These are phyloP conservation scores for Pangasius mekongensis DNA, from an alignment of 2,797 vertebrate species.

Conservation along the genomic window DNA sequence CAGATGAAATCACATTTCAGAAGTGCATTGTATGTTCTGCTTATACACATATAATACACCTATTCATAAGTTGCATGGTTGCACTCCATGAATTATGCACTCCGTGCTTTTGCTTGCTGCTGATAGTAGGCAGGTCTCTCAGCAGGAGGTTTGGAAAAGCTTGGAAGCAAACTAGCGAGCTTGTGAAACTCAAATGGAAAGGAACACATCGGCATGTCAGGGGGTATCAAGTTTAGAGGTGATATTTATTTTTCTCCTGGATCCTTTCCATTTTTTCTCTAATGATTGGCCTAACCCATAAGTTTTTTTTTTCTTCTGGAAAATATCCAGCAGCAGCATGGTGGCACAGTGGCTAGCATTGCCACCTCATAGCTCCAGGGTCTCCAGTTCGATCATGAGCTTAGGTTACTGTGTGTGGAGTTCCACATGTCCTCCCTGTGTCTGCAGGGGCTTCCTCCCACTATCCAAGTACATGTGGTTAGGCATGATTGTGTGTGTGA, in stretches of 20 bases:
- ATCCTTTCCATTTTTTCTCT: constrained; percentile 23
- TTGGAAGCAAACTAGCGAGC: constrained; percentile 16
- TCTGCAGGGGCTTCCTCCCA: not conserved
- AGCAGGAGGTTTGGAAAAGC: constrained; percentile 24
- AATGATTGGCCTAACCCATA: not conserved
- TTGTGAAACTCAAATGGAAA: constrained; percentile 38
- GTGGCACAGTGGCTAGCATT: not conserved
- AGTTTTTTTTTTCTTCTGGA: not conserved
- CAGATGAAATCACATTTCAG: constrained; percentile 34
- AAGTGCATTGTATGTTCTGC: constrained; percentile 16
- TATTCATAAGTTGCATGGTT: constrained; percentile 26
- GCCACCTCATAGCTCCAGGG: not conserved
- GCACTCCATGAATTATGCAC: constrained; percentile 37
- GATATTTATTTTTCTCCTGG: constrained; percentile 41
- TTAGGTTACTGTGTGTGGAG: not conserved
- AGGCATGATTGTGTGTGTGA: not conserved
- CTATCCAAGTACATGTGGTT: not conserved
- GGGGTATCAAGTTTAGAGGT: constrained; percentile 36
- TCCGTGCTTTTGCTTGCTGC: constrained; percentile 24
- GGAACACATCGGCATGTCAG: constrained; percentile 27
- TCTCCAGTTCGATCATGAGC: not conserved
- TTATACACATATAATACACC: constrained; percentile 25
- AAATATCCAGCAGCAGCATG: not conserved
- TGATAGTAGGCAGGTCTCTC: constrained; percentile 11
- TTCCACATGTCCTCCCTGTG: not conserved